These are phyloP conservation scores for Xestobium rufovillosum DNA, from an alignment of 2,888 invertebrate genomes.

Conservation along the genomic window DNA sequence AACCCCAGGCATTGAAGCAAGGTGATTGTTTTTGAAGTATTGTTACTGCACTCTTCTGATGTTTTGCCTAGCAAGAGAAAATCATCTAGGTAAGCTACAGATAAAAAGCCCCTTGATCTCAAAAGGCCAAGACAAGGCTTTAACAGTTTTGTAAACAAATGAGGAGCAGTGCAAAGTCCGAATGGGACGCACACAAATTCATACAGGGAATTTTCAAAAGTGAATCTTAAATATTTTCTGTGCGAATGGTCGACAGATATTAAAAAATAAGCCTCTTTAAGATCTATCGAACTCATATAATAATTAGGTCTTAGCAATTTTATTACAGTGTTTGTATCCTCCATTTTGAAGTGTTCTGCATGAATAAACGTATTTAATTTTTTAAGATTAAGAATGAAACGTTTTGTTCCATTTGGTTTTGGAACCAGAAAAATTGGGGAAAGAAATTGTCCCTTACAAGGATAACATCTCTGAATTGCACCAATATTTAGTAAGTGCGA, in stretches of 20 bases:
- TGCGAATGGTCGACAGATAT: slow-evolving; percentile 9
- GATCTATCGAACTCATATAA: slow-evolving; percentile 14
- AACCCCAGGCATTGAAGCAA: slow-evolving; percentile 13
- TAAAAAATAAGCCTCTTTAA: slow-evolving; percentile 16
- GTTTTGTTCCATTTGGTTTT: too few relatives aligned
- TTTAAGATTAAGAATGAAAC: too few relatives aligned
- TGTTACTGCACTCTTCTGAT: slow-evolving; percentile 6
- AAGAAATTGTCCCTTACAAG: too few relatives aligned
- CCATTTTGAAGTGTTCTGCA: too few relatives aligned
- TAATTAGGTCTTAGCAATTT: slow-evolving; percentile 6
- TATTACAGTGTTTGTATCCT: too few relatives aligned
- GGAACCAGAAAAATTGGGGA: too few relatives aligned
- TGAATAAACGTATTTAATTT: too few relatives aligned
- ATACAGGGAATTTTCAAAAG: slow-evolving; percentile 11
- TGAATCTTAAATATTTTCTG: slow-evolving; percentile 14
- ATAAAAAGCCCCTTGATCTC: slow-evolving; percentile 11
- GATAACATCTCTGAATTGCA: too few relatives aligned
- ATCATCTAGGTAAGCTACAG: slow-evolving; percentile 16
- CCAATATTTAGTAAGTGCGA: too few relatives aligned
- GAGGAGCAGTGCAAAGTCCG: slow-evolving; percentile 16
- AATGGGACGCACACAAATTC: slow-evolving; percentile 17
- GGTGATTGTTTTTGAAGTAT: slow-evolving; percentile 5
- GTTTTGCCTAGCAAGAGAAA: slow-evolving; percentile 13
- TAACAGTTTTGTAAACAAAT: slow-evolving; percentile 18
- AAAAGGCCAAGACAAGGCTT: slow-evolving; percentile 15